A percentile compares a stretch with the other conserved stretches of the same genome.
Conservation (phyloP, 2,113 vertebrate species). For the Hydrochoerus hydrochaeris region DNA sequence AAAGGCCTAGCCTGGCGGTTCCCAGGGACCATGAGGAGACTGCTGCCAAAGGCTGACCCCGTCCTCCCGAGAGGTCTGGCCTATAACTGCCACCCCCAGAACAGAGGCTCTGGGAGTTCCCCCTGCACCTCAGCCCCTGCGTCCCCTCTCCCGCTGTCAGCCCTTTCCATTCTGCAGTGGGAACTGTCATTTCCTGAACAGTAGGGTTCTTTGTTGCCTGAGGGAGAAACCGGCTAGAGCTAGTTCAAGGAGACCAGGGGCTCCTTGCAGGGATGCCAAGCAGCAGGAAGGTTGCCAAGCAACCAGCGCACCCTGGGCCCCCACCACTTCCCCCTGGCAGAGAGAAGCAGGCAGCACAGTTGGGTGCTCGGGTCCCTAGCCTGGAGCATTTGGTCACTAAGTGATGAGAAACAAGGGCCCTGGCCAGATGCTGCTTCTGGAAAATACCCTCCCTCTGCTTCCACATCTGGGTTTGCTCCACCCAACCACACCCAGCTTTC, state of each 20-base stretch:
- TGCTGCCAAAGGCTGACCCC: background rate
- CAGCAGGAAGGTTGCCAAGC: background rate
- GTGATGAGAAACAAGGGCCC: background rate
- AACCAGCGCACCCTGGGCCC: background rate
- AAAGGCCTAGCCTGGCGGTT: background rate
- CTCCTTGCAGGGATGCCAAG: background rate
- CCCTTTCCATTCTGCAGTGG: background rate
- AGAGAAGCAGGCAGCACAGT: background rate
- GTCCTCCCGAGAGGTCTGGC: background rate
- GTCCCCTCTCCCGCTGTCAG: background rate
- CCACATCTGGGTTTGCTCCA: background rate
- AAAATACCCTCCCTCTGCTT: background rate
- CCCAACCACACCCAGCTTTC: background rate
- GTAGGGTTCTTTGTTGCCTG: background rate
- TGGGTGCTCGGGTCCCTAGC: background rate
- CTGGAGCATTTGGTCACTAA: background rate
- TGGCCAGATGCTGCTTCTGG: background rate
- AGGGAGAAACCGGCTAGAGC: background rate
- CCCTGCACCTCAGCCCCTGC: background rate
- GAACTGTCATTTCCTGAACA: background rate
- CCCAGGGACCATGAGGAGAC: background rate
- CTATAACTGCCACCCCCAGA: fast-evolving
- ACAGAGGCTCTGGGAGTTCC: background rate
- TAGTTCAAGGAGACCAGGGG: background rate
- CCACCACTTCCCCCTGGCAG: background rate